Conservation (phyloP, 2,113 vertebrate species). For the Dipodomys merriami region DNA sequence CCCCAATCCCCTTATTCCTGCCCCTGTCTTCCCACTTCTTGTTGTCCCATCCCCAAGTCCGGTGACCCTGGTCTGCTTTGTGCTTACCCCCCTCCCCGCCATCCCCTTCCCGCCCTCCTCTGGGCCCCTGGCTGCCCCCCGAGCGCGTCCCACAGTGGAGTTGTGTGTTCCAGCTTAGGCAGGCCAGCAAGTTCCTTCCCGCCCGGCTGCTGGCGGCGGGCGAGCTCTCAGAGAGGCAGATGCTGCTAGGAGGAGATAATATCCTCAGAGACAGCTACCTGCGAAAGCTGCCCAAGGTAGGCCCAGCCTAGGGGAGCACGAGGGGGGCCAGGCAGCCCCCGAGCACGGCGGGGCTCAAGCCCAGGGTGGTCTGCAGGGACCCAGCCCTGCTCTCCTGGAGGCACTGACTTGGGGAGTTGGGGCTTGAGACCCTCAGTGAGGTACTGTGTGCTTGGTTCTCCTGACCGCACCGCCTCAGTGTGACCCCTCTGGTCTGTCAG, state of each 20-base stretch:
- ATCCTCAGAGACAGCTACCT: conserved; percentile 65
- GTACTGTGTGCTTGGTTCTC: not conserved
- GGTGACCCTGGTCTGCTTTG: not conserved
- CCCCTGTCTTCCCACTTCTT: not conserved
- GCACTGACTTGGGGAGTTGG: not conserved
- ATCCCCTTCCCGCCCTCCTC: not conserved
- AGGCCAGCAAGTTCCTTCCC: conserved; percentile 67
- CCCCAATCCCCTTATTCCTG: not conserved
- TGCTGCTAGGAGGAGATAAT: conserved; percentile 74
- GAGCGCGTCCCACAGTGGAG: not conserved
- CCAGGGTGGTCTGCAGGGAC: not conserved
- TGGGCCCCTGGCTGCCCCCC: not conserved
- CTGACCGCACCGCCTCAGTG: not conserved
- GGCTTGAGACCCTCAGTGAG: not conserved
- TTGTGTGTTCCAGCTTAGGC: conserved; percentile 76
- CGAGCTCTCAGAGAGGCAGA: conserved; percentile 77
- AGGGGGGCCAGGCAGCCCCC: not conserved
- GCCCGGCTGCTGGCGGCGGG: conserved; percentile 67
- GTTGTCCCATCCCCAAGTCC: conserved; percentile 40
- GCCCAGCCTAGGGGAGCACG: conserved; percentile 34
- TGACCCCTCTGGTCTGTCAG: too few relatives aligned
- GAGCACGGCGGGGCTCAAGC: too few relatives aligned
- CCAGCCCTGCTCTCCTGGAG: not conserved
- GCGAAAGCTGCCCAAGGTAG: conserved; percentile 68
- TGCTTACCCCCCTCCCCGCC: not conserved